These are phyloP conservation scores for Drosophila sp. DNA, from an alignment of 1,140 invertebrate genomes.

Conservation along the genomic window DNA sequence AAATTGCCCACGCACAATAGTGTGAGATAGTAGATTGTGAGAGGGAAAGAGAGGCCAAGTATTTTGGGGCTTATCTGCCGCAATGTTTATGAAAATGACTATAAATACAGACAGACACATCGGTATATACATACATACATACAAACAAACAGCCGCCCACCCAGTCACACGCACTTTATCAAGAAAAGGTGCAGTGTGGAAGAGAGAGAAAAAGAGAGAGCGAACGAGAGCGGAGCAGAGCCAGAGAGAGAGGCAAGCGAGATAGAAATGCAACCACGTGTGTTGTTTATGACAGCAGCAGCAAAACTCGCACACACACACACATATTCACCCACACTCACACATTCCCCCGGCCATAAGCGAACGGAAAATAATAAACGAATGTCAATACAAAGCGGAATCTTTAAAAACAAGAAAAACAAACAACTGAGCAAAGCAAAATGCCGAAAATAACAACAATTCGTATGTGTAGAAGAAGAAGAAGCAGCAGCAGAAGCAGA, in stretches of 20 bases:
- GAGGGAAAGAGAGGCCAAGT: conserved; percentile 11
- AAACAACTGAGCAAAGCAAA: conserved; percentile 74
- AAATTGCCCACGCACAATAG: conserved; percentile 32
- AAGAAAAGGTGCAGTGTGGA: conserved; percentile 40
- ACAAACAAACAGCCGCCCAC: conserved; percentile 64
- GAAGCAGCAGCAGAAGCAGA: neutral
- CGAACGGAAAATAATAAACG: conserved; percentile 47
- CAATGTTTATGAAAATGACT: conserved; percentile 76
- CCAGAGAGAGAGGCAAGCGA: conserved; percentile 27
- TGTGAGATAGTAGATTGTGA: neutral
- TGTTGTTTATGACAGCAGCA: conserved; percentile 71
- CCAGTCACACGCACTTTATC: conserved; percentile 58
- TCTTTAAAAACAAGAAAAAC: conserved; percentile 79
- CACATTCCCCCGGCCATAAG: conserved; percentile 12
- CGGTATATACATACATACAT: conserved; percentile 31
- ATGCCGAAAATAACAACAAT: conserved; percentile 63
- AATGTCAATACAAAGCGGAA: conserved; percentile 76
- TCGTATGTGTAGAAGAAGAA: neutral
- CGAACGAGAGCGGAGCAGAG: conserved; percentile 25
- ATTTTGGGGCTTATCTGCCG: conserved; percentile 64
- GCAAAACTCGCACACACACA: conserved; percentile 23
- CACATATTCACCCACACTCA: conserved; percentile 23
- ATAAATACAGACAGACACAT: conserved; percentile 65
- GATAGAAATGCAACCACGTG: conserved; percentile 74
- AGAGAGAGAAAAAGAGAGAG: neutral